Evolutionary conservation across 1,140 invertebrate species (phyloP), one percentile per base, ranked within the genome.

Genomic region (Phocides pigmalion): DNA sequence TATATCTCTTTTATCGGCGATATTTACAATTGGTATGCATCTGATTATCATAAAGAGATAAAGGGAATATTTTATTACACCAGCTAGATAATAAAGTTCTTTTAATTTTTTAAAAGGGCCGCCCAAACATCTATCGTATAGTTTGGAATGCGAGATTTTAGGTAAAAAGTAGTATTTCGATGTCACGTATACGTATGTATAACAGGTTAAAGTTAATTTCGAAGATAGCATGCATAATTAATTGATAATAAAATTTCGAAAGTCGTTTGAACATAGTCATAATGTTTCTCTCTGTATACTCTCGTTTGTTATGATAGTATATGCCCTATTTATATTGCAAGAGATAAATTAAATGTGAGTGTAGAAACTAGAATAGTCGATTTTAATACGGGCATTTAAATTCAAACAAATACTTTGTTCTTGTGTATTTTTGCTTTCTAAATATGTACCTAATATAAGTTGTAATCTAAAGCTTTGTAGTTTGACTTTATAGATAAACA

Each of bases 141-240:
- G 28, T 56, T 56, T 56, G 41, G 54, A 58, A 58, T 20, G 54
- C 19, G 54, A 46, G 41, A 58, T 58, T 58, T 56, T 32, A n/a
- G 6, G 61, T 68, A 72, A 70, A 66, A 70, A 62, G 41, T 62
- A 28, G 28, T 63, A 62, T 66, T 67, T 72, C 51, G 47, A 46
- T 74, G 69, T 63, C 65, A 68, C n/a, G 28, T 28, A n/a, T 28
- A 28, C 50, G 41, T 56, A 70, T 64, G 56, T 68, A 62, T 70
- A 70, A 70, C 61, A 56, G 62, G 62, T 64, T 66, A 20, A 58
- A 64, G 64, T 68, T 58, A 59, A 68, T 70, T 68, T 65, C 28
- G 35, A 47, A 71, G 25, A 68, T 68, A 39, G 62, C 47, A 77
- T 76, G 70, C 58, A 80, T 80, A 77, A 73, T 73, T 70, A 75